These are phyloP conservation scores for Ceraclea dissimilis DNA, from an alignment of 2,888 invertebrate genomes.

Conservation along the genomic window DNA sequence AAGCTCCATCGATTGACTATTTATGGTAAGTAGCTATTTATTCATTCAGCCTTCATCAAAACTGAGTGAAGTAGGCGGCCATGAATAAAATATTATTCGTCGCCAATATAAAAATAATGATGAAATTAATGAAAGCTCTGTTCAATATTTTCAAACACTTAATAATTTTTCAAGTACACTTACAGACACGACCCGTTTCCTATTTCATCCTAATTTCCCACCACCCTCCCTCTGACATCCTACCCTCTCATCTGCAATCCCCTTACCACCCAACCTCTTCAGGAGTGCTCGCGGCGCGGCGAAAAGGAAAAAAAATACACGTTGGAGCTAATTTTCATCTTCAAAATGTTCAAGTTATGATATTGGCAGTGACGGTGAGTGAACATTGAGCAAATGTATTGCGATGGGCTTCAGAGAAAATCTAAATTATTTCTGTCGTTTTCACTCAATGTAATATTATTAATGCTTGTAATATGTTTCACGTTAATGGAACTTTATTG, in stretches of 20 bases:
- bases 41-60: too few relatives aligned
- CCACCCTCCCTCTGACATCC: not conserved
- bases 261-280: constrained; percentile 7
- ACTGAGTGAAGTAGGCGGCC: too few relatives aligned
- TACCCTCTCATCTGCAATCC: constrained; percentile 7
- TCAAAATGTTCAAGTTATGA: constrained; percentile 23
- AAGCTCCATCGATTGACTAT: too few relatives aligned
- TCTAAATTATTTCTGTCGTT: not conserved
- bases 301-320: constrained; percentile 24
- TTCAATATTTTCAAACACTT: constrained; percentile 1
- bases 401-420: not conserved
- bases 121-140: too few relatives aligned
- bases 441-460: too few relatives aligned
- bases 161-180: constrained; percentile 14
- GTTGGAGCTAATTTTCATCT: constrained; percentile 24
- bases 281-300: constrained; percentile 20
- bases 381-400: too few relatives aligned
- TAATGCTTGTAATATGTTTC: too few relatives aligned
- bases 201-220: not conserved
- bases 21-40: too few relatives aligned
- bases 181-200: not conserved
- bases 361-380: constrained; percentile 15
- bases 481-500: too few relatives aligned
- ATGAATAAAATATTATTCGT: too few relatives aligned
- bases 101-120: too few relatives aligned